Evolutionary conservation across 1,140 invertebrate species (phyloP).

Genomic region (Heliconius himera): DNA sequence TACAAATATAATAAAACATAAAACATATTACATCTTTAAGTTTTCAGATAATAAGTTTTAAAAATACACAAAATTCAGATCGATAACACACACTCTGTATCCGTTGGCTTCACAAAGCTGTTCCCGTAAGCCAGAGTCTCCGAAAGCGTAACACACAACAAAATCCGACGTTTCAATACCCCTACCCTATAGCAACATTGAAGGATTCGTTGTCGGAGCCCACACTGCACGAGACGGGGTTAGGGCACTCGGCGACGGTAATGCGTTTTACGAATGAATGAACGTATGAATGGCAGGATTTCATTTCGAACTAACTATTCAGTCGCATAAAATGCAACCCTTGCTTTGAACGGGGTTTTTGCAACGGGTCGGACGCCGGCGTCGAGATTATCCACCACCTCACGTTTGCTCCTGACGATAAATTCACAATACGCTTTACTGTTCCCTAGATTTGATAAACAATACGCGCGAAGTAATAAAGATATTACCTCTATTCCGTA

Average conservation of each 20-base stretch:
- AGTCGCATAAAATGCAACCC: slow-evolving; percentile 57
- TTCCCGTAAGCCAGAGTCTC: slow-evolving; percentile 51
- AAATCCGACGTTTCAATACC: slow-evolving; percentile 71
- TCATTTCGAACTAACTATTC: slow-evolving; percentile 66
- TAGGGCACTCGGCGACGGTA: slow-evolving; percentile 57
- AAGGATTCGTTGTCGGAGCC: slow-evolving; percentile 65
- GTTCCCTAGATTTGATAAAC: slow-evolving; percentile 47
- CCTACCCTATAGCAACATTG: slow-evolving; percentile 57
- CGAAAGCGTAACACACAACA: slow-evolving; percentile 64
- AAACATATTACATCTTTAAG: background rate
- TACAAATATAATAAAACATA: no score
- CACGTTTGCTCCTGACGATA: slow-evolving; percentile 42
- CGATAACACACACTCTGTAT: slow-evolving; percentile 38
- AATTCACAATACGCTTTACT: slow-evolving; percentile 43
- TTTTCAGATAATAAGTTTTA: background rate
- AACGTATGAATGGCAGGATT: slow-evolving; percentile 71
- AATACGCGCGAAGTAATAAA: slow-evolving; percentile 52
- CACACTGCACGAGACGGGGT: slow-evolving; percentile 53
- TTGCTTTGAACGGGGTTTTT: slow-evolving; percentile 46
- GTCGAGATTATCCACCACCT: slow-evolving; percentile 25
- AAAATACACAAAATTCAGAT: background rate
- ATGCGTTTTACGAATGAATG: slow-evolving; percentile 77
- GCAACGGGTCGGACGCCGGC: background rate
- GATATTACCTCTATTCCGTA: slow-evolving; percentile 53
- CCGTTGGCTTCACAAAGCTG: slow-evolving; percentile 55